Conservation (phyloP, 2,113 vertebrate species). For the Azemiops feae region DNA sequence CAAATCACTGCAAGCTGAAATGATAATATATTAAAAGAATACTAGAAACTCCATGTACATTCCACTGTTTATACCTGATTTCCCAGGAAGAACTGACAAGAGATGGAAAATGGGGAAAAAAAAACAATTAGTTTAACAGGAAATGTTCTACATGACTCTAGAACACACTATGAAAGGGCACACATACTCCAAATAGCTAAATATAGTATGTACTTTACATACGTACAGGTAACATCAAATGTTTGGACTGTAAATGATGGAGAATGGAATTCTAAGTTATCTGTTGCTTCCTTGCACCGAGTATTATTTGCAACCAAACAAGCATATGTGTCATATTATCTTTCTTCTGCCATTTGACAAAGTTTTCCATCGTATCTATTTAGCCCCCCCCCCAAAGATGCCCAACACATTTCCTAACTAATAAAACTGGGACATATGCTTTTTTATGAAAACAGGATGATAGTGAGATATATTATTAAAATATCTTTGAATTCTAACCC, state of each 20-base stretch:
- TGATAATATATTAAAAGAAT: constrained; percentile 57
- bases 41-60: constrained; percentile 67
- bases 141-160: constrained; percentile 64
- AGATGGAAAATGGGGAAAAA: constrained; percentile 83
- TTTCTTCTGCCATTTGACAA: neutral
- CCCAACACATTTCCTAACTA: constrained; percentile 1
- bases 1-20: constrained; percentile 71
- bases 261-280: constrained; percentile 36
- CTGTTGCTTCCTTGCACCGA: constrained; percentile 39
- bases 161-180: constrained; percentile 59
- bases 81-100: constrained; percentile 99
- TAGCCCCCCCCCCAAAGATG: neutral
- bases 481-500: constrained; percentile 30
- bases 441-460: constrained; percentile 34
- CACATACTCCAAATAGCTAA: constrained; percentile 44
- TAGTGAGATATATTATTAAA: constrained; percentile 12
- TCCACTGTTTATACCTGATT: constrained; percentile 94
- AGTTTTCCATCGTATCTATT: constrained; percentile 7
- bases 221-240: constrained; percentile 40
- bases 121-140: constrained; percentile 77
- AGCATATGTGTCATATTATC: no score
- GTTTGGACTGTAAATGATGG: constrained; percentile 38
- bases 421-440: neutral
- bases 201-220: constrained; percentile 54
- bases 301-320: no score